Percentiles rank a stretch among this genome's conserved stretches.
Evolutionary conservation across 23 tunicate species (phyloP).

Genomic region (Halocynthia aurantium): DNA sequence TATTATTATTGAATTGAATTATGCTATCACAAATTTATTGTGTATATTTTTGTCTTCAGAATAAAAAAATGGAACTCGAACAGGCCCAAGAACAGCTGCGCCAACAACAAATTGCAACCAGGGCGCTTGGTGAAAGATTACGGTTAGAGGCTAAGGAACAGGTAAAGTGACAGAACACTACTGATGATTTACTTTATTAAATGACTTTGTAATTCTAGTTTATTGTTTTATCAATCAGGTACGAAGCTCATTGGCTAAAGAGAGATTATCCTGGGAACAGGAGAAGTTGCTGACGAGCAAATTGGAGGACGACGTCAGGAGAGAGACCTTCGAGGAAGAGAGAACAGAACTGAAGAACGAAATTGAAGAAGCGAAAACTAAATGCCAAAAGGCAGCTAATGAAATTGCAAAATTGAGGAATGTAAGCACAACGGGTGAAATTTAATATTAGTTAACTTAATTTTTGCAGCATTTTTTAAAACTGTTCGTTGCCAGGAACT

Average conservation of each 20-base stretch:
- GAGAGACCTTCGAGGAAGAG: slow-evolving; percentile 16
- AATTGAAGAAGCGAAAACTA: slow-evolving; percentile 21
- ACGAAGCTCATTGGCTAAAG: slow-evolving; percentile 15
- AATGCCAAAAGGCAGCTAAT: slow-evolving; percentile 22
- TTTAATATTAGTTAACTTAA: too few species aligned
- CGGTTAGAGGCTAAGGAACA: slow-evolving; percentile 19
- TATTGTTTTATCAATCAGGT: not conserved
- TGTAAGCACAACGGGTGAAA: not conserved
- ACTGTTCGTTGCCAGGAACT: slow-evolving; percentile 24
- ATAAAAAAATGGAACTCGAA: slow-evolving; percentile 18
- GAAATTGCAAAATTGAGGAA: slow-evolving; percentile 18
- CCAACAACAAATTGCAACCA: slow-evolving; percentile 12
- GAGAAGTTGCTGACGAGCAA: slow-evolving; percentile 4
- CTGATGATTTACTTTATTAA: not conserved
- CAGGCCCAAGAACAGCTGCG: not conserved
- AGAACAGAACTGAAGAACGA: not conserved
- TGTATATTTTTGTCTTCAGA: slow-evolving; percentile 3
- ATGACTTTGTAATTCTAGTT: not conserved
- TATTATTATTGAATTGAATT: not conserved
- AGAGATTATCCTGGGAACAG: slow-evolving; percentile 12
- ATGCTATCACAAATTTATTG: not conserved
- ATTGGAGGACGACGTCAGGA: slow-evolving; percentile 1
- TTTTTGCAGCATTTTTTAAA: too few species aligned
- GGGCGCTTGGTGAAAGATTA: slow-evolving; percentile 16
- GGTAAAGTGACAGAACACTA: not conserved